Conservation (phyloP, 2,113 vertebrate genomes). For the Heloderma charlesbogerti region DNA sequence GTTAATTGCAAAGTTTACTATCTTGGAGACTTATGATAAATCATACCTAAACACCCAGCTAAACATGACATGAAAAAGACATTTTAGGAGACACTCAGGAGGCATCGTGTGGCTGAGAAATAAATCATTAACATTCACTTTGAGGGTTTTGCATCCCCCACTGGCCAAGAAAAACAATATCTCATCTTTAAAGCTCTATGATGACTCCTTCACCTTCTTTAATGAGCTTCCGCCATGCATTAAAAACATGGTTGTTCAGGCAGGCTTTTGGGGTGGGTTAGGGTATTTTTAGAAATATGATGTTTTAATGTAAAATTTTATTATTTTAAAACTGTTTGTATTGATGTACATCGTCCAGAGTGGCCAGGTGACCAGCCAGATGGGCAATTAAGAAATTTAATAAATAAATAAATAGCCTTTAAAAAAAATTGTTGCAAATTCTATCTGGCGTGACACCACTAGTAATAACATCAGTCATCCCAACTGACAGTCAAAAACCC, state of each 20-base stretch:
- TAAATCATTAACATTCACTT: conserved; percentile 63
- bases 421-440: conserved; percentile 18
- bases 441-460: conserved; percentile 10
- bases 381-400: too few relatives aligned
- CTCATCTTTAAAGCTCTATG: conserved; percentile 31
- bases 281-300: too few relatives aligned
- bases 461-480: conserved; percentile 5
- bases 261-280: too few relatives aligned
- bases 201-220: conserved; percentile 36
- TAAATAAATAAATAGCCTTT: too few relatives aligned
- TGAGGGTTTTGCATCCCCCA: conserved; percentile 19
- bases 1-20: conserved; percentile 63
- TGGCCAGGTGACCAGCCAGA: too few relatives aligned
- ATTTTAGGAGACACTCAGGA: conserved; percentile 37
- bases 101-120: conserved; percentile 56
- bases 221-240: too few relatives aligned
- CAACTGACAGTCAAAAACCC: background rate
- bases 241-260: too few relatives aligned
- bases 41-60: conserved; percentile 11
- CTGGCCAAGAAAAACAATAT: conserved; percentile 27
- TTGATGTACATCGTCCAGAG: too few relatives aligned
- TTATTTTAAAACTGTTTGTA: too few relatives aligned
- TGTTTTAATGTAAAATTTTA: too few relatives aligned
- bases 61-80: conserved; percentile 34
- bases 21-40: conserved; percentile 27